Evolutionary conservation across 37 sponge, comb jelly and placozoan genomes (phyloP), one percentile per base, ranked within the genome.

Genomic region (Petrosia ficiformis): DNA sequence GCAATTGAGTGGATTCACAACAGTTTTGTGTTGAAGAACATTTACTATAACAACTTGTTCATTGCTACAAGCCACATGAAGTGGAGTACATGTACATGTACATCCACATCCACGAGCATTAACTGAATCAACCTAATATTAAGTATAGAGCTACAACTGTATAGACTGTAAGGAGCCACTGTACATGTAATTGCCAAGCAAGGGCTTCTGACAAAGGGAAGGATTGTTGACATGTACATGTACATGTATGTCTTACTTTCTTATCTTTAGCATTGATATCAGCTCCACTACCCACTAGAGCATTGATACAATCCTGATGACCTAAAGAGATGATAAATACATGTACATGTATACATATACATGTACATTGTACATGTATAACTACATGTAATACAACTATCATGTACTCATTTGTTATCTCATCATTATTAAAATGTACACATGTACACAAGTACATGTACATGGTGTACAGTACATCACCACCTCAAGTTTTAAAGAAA

Each of bases 1-100:
- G 80, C 83, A 74, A 77, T 95, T 95, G 31, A 87, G 72, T 8
- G 82, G 76, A 41, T 88, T 85, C 52, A 84, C 33, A 14, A 65
- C 24, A 30, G 89, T 86, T 19, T 80, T 74, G 67, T 84, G 74
- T 39, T 84, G 88, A 35, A 91, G 81, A 21, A 80, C 76, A 65
- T 73, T 65, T n/a, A 95, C 93, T 60, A 90, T 82, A 6, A 84
- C 86, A 44, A 91, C 95, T 37, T 91, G 93, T 4, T 93, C 95
- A 65, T 88, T 87, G 72, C 88, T 83, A 71, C 95, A 95, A 66
- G 95, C 95, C 22, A 95, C 84, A 56, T 95, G 95, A 48, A 95
- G 83, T 1, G 95, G 86, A 36, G 92, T 91, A 65, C 82, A n/a
- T n/a, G n/a, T n/a, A n/a, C n/a, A n/a, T n/a, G n/a, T n/a, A n/a